Evolutionary conservation across 1,140 invertebrate species (phyloP).

Genomic region (Sarcophaga bullata): DNA sequence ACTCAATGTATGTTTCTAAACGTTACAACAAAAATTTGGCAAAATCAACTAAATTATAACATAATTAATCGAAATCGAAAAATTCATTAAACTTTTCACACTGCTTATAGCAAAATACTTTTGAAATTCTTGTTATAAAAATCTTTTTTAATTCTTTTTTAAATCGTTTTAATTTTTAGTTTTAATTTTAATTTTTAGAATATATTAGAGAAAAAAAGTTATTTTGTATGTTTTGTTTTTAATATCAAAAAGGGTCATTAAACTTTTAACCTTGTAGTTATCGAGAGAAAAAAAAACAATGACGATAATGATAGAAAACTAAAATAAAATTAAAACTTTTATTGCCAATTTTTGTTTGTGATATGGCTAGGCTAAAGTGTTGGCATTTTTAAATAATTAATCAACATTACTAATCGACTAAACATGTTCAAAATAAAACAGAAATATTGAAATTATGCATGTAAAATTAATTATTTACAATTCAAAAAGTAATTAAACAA

Average conservation of each 20-base stretch:
- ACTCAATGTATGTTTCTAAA: too few relatives aligned
- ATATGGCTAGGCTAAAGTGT: too few relatives aligned
- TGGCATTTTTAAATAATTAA: not conserved
- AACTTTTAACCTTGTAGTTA: not conserved
- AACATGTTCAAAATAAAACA: not conserved
- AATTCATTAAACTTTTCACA: too few relatives aligned
- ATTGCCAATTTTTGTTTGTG: not conserved
- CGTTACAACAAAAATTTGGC: too few relatives aligned
- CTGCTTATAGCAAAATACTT: too few relatives aligned
- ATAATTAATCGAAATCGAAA: too few relatives aligned
- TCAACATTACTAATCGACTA: not conserved
- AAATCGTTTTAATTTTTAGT: not conserved
- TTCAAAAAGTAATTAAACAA: not conserved
- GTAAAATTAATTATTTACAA: not conserved
- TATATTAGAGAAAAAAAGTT: not conserved
- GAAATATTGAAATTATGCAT: not conserved
- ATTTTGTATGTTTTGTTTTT: too few relatives aligned
- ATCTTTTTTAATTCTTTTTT: not conserved
- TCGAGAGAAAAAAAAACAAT: not conserved
- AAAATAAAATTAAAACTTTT: not conserved
- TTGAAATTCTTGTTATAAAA: not conserved
- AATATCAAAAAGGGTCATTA: not conserved
- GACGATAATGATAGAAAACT: too few relatives aligned
- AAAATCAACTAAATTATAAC: too few relatives aligned
- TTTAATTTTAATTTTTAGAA: not conserved